A percentile compares a stretch with the other conserved stretches of the same genome.
Evolutionary conservation across 2,113 vertebrate species (phyloP).

Genomic region (Etheostoma cragini): DNA sequence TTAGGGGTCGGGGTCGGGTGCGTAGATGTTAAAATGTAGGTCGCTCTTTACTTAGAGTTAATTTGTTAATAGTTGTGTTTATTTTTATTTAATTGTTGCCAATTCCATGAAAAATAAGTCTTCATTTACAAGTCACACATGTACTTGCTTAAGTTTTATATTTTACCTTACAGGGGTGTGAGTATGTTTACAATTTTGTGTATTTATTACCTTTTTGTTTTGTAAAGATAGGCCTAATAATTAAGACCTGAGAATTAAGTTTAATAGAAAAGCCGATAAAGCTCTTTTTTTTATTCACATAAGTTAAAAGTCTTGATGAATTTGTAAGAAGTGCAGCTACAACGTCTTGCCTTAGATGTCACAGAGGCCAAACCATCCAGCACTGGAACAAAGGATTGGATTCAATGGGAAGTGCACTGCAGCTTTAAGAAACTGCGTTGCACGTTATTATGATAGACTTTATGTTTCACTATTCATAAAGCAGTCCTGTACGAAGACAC

Average conservation of each 20-base stretch:
- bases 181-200: slow-evolving; percentile 74
- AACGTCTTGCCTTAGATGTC: slow-evolving; percentile 91
- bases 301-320: slow-evolving; percentile 42
- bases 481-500: neutral
- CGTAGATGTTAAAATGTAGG: slow-evolving; percentile 59
- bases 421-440: neutral
- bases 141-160: slow-evolving; percentile 58
- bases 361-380: slow-evolving; percentile 90
- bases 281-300: slow-evolving; percentile 27
- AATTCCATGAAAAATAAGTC: slow-evolving; percentile 27
- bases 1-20: slow-evolving; percentile 14
- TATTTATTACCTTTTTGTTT: slow-evolving; percentile 52
- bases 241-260: slow-evolving; percentile 43
- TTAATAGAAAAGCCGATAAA: slow-evolving; percentile 43
- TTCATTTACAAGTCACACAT: slow-evolving; percentile 55
- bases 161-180: slow-evolving; percentile 49
- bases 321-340: slow-evolving; percentile 92
- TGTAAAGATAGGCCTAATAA: slow-evolving; percentile 45
- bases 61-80: slow-evolving; percentile 43
- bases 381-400: slow-evolving; percentile 81
- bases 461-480: neutral
- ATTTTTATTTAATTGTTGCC: slow-evolving; percentile 43
- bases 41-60: slow-evolving; percentile 42
- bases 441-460: neutral
- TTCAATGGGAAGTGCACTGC: neutral